A percentile compares a stretch with the other conserved stretches of the same genome.
These are phyloP conservation scores for Istiophorus platypterus DNA, from an alignment of 2,113 vertebrate genomes.

Conservation along the genomic window DNA sequence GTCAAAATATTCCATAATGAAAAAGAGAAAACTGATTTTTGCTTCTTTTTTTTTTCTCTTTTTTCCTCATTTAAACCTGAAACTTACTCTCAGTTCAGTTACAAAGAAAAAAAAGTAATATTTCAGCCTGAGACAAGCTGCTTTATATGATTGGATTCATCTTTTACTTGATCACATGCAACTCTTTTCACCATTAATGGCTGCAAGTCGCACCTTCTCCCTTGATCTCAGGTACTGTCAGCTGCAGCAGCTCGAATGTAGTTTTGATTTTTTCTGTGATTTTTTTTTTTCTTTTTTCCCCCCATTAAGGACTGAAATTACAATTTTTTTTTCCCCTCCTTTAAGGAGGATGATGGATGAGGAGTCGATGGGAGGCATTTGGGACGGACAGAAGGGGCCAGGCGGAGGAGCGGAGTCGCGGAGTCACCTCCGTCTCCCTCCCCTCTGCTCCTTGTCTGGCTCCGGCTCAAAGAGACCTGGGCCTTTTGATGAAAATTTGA, in stretches of 20 bases:
- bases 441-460: slow-evolving; percentile 11
- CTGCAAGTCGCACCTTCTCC: background rate
- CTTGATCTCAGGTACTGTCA: background rate
- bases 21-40: background rate
- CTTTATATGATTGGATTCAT: no score
- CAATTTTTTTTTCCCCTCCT: background rate
- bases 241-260: background rate
- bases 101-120: no score
- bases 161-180: no score
- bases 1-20: background rate
- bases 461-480: slow-evolving; percentile 35
- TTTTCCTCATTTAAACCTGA: background rate
- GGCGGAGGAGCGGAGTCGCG: background rate
- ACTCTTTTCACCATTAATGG: no score
- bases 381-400: slow-evolving; percentile 19
- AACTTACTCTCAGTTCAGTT: no score
- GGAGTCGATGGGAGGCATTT: background rate
- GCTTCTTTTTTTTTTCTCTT: background rate
- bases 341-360: background rate
- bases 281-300: background rate
- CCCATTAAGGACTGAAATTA: background rate
- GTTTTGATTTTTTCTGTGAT: background rate
- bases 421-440: background rate
- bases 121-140: no score
- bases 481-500: slow-evolving; percentile 70